Evolutionary conservation across 2,888 invertebrate species (phyloP).

Genomic region (Periphyllus acericola): DNA sequence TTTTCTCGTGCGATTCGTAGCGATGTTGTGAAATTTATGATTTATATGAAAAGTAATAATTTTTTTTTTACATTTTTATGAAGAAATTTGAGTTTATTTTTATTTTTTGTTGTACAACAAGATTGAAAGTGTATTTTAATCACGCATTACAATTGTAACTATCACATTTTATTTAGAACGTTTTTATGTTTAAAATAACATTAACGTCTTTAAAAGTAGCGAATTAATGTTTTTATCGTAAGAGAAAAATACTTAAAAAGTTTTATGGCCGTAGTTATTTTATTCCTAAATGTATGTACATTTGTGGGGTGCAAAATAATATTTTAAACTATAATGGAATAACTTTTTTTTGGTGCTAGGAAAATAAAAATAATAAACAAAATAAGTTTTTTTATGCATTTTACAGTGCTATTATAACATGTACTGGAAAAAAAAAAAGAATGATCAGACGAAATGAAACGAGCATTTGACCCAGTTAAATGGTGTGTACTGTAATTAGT

Average conservation of each 20-base stretch:
- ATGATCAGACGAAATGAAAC: constrained; percentile 3
- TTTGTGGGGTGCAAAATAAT: constrained; percentile 6
- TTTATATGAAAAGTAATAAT: neutral
- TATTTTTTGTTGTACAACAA: neutral
- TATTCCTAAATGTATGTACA: constrained; percentile 15
- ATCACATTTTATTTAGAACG: neutral
- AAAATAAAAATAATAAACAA: constrained; percentile 7
- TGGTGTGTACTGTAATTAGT: constrained; percentile 17
- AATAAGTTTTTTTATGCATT: constrained; percentile 10
- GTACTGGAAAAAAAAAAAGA: neutral
- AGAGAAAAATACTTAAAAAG: constrained; percentile 11
- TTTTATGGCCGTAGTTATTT: neutral
- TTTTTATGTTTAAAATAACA: constrained; percentile 21
- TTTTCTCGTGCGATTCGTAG: neutral
- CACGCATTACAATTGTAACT: neutral
- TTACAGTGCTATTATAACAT: neutral
- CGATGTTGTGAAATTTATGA: neutral
- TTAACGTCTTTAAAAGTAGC: constrained; percentile 5
- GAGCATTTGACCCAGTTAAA: constrained; percentile 38
- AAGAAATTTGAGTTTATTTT: neutral
- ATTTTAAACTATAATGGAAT: constrained; percentile 18
- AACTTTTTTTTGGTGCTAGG: constrained; percentile 3
- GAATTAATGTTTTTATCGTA: constrained; percentile 27
- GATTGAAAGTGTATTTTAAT: constrained; percentile 29
- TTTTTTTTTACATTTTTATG: constrained; percentile 1